Percentiles rank a stretch among this genome's conserved stretches.
phyloP scores from a whole-genome alignment of 2,888 invertebrate species.

The Eulithis testata region DNA sequence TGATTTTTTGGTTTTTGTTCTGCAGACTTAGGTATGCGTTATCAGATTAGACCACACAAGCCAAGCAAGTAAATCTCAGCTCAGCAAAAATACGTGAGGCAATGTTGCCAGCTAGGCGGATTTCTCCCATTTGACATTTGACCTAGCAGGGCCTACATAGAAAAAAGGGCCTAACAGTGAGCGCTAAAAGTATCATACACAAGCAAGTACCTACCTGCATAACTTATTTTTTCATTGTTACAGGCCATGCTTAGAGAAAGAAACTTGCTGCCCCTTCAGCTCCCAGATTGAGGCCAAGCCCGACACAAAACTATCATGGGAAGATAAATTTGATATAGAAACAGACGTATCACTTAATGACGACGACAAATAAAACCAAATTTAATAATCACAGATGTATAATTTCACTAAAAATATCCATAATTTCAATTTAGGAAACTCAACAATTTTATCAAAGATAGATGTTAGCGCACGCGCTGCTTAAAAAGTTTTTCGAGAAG shows the following conservation, averaged over 20 bases:
- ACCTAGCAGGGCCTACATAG: too few species aligned
- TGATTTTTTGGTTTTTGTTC: too few species aligned
- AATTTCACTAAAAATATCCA: slow-evolving; percentile 2
- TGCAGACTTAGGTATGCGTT: too few species aligned
- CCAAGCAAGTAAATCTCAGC: too few species aligned
- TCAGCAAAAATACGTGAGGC: too few species aligned
- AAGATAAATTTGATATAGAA: neutral
- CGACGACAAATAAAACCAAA: slow-evolving; percentile 38
- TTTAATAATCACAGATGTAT: slow-evolving; percentile 19
- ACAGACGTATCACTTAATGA: slow-evolving; percentile 29
- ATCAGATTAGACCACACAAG: too few species aligned
- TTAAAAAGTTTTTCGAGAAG: too few species aligned
- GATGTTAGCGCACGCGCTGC: neutral
- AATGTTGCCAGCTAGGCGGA: too few species aligned
- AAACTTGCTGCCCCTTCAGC: slow-evolving; percentile 33
- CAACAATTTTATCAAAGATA: slow-evolving; percentile 1
- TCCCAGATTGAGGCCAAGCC: slow-evolving; percentile 24
- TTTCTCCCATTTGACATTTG: too few species aligned
- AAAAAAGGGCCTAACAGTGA: too few species aligned
- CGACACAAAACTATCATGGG: slow-evolving; percentile 1
- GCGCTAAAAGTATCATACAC: too few species aligned
- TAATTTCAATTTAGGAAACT: slow-evolving; percentile 11
- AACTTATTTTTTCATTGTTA: neutral
- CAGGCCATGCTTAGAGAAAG: slow-evolving; percentile 26
- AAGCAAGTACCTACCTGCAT: too few species aligned